Percentiles rank a stretch among this genome's conserved stretches.
Evolutionary conservation across 2,888 invertebrate species (phyloP).

Genomic region (Mystacides longicornis): DNA sequence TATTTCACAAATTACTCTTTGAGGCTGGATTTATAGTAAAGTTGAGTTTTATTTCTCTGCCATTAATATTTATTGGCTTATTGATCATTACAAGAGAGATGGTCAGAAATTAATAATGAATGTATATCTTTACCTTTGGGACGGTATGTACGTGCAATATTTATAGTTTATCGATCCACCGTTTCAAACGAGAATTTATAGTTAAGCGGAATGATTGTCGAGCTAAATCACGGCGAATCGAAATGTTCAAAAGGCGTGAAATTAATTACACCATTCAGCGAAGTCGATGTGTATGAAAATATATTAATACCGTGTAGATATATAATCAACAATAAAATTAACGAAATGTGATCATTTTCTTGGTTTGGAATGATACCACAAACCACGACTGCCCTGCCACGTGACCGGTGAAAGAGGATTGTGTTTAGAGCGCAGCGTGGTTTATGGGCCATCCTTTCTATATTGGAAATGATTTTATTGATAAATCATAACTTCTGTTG

Average conservation of each 20-base stretch:
- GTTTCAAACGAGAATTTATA: background rate
- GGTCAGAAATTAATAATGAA: too few relatives aligned
- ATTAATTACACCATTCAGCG: background rate
- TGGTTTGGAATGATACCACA: constrained; percentile 16
- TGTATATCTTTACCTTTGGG: too few relatives aligned
- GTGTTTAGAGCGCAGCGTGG: too few relatives aligned
- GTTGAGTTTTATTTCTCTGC: too few relatives aligned
- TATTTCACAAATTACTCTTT: too few relatives aligned
- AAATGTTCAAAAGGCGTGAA: constrained; percentile 1
- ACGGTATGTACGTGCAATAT: background rate
- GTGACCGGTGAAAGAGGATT: too few relatives aligned
- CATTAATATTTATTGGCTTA: too few relatives aligned
- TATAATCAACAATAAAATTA: constrained; percentile 19
- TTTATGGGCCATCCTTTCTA: too few relatives aligned
- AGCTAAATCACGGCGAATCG: background rate
- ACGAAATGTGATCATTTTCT: constrained; percentile 21
- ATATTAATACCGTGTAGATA: background rate
- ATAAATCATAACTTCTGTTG: too few relatives aligned
- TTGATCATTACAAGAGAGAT: too few relatives aligned
- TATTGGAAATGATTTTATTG: too few relatives aligned
- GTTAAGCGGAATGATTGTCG: background rate
- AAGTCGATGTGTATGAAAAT: background rate
- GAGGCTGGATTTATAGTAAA: too few relatives aligned
- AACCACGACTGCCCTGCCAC: constrained; percentile 21
- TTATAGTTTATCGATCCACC: background rate